A percentile compares a stretch with the other conserved stretches of the same genome.
phyloP scores from a whole-genome alignment of 2,113 vertebrate genomes.

The Nymphicus hollandicus region DNA sequence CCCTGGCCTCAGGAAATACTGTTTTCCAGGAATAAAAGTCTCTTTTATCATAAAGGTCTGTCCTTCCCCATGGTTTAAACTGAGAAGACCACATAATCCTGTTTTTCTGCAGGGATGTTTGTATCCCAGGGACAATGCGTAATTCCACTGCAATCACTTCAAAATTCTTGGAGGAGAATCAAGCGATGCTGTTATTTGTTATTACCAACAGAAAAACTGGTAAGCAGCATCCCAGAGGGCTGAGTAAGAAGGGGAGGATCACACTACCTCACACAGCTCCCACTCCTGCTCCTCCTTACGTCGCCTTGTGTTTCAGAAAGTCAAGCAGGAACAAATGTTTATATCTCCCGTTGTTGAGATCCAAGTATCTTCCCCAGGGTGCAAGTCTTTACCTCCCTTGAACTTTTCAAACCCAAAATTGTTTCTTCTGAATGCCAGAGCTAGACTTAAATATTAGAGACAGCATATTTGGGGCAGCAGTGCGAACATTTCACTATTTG shows the following conservation, averaged over 20 bases:
- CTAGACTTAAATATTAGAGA: background rate
- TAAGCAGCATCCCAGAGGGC: background rate
- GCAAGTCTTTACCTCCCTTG: background rate
- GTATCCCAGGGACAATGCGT: background rate
- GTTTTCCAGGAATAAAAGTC: conserved; percentile 7
- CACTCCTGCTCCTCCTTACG: background rate
- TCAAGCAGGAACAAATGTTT: background rate
- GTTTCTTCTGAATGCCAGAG: background rate
- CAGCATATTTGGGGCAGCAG: background rate
- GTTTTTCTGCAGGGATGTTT: conserved; percentile 20
- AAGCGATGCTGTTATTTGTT: background rate
- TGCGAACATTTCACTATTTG: background rate
- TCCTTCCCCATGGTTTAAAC: background rate
- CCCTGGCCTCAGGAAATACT: conserved; percentile 11
- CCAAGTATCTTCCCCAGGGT: background rate
- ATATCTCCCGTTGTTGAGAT: background rate
- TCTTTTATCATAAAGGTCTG: background rate
- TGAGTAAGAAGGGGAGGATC: background rate
- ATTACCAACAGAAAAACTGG: background rate
- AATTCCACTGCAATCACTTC: background rate
- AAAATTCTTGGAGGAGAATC: background rate
- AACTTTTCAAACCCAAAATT: background rate
- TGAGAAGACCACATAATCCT: conserved; percentile 21
- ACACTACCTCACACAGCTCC: background rate
- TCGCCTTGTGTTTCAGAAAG: background rate